Conservation (phyloP, 2,888 invertebrate genomes). For the Hesperia comma region DNA sequence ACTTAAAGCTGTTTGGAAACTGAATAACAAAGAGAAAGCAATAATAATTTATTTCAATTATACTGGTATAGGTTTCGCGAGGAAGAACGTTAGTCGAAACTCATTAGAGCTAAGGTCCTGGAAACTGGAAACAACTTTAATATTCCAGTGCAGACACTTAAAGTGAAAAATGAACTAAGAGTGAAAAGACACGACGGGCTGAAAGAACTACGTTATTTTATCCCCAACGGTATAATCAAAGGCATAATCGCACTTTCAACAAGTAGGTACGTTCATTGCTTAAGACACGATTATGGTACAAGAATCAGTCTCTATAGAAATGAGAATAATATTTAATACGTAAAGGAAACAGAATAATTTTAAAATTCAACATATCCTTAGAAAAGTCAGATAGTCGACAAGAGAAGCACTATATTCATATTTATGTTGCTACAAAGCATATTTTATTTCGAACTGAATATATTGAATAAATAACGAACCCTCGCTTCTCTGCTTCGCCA, state of each 20-base stretch:
- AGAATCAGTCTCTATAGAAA: background rate
- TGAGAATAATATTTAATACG: background rate
- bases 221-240: background rate
- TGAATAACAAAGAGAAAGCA: background rate
- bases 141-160: background rate
- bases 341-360: background rate
- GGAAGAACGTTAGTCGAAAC: background rate
- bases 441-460: conserved; percentile 22
- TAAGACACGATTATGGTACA: background rate
- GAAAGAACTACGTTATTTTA: background rate
- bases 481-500: conserved; percentile 10
- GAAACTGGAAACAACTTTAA: background rate
- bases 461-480: conserved; percentile 26
- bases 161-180: background rate
- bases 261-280: background rate
- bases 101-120: background rate
- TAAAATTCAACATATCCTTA: background rate
- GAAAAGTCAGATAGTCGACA: conserved; percentile 4
- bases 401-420: conserved; percentile 14
- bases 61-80: background rate
- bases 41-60: background rate
- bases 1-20: background rate
- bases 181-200: background rate
- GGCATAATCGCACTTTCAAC: background rate
- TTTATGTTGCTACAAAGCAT: conserved; percentile 8